These are phyloP conservation scores for Netelia melanura DNA, from an alignment of 2,888 invertebrate genomes.

Conservation along the genomic window DNA sequence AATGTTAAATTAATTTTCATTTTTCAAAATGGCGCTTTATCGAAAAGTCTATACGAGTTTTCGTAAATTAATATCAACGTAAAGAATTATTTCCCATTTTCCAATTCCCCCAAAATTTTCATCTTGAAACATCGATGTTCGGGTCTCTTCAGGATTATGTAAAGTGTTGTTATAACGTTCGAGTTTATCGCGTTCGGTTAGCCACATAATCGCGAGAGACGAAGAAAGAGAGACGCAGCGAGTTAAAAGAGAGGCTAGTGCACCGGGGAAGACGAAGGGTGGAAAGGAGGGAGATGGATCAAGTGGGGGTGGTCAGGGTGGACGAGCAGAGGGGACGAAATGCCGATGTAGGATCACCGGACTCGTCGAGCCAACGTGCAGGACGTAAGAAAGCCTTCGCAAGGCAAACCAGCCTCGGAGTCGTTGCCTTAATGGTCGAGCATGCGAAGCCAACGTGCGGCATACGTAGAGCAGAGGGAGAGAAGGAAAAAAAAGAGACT, in stretches of 20 bases:
- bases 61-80: too few species aligned
- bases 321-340: background rate
- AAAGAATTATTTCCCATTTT: too few species aligned
- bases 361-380: conserved; percentile 39
- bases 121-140: background rate
- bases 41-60: too few species aligned
- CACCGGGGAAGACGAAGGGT: conserved; percentile 19
- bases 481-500: conserved; percentile 69
- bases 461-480: conserved; percentile 9
- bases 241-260: conserved; percentile 62
- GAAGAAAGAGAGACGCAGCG: conserved; percentile 23
- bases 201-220: conserved; percentile 62
- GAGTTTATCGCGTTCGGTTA: conserved; percentile 61
- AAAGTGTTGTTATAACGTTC: conserved; percentile 50
- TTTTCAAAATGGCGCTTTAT: too few species aligned
- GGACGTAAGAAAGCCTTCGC: conserved; percentile 77
- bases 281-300: background rate
- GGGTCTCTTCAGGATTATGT: conserved; percentile 51
- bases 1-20: too few species aligned
- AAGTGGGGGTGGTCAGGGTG: background rate
- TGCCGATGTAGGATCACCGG: conserved; percentile 62
- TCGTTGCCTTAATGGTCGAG: conserved; percentile 65
- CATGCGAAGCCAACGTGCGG: conserved; percentile 53
- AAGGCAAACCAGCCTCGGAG: conserved; percentile 77
- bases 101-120: background rate